Base-by-base conservation (phyloP, 1,140 invertebrate species). In the Venustaconcha ellipsiformis region DNA sequence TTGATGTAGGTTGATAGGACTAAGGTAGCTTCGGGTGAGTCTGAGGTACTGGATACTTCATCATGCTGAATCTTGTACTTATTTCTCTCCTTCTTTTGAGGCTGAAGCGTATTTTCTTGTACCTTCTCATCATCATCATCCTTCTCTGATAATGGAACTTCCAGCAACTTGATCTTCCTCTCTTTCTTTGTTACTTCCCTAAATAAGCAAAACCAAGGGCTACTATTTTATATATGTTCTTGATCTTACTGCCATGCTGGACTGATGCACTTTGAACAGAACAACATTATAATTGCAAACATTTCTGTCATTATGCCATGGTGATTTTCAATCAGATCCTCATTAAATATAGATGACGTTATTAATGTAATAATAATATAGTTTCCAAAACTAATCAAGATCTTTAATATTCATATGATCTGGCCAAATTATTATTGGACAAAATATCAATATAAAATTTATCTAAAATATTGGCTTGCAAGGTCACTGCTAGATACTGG, bases 1-100 rank as follows among this genome's bases (percentile, higher is more conserved):
- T 71, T 26, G 1, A 82, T 78, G 60, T 84, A 81, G 57, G 80
- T 67, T 20, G 1, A 71, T 57, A 58, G 68, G 60, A 57, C 72
- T 62, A 18, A 72, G 23, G 60, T 72, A 57, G 23, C 74, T 55
- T 37, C 55, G 14, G 67, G 78, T 55, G n/a, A 58, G 60, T 30
- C 15, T 14, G 80, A 83, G 0, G 83, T 82, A 78, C 86, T 88
- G 17, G 81, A 83, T 4, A 87, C 73, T 55, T 87, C 84, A 68
- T 78, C 77, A 76, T 84, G 76, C 68, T 88, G 85, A 23, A 88
- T 57, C 67, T 80, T 80, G 57, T 76, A 82, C 67, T 83, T 83
- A 56, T 83, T 84, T 72, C 81, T 79, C 57, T 82, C 73, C 57
- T 78, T 80, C 23, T 76, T 78, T 71, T 72, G 69, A 59, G 69